Evolutionary conservation across 2,113 vertebrate species (phyloP).

Genomic region (Nycticorax nycticorax): DNA sequence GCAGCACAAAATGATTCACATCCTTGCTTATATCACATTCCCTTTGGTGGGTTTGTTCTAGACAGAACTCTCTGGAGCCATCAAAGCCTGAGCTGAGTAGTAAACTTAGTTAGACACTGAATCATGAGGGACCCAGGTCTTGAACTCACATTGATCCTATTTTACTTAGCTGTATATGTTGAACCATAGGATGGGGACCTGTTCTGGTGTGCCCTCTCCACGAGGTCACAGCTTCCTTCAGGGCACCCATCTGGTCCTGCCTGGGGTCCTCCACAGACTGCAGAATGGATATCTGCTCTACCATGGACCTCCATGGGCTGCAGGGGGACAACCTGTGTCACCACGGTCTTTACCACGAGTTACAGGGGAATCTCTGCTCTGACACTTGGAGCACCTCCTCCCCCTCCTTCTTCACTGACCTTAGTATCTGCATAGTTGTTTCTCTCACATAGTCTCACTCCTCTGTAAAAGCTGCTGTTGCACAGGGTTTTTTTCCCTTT

Average conservation of each 20-base stretch:
- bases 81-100: not conserved
- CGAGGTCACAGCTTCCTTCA: not conserved
- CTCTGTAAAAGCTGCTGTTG: not conserved
- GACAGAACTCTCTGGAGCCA: not conserved
- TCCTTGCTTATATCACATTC: not conserved
- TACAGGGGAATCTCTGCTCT: not conserved
- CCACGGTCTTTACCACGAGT: not conserved
- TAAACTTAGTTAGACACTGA: not conserved
- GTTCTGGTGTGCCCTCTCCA: not conserved
- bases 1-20: not conserved
- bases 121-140: not conserved
- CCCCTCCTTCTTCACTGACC: not conserved
- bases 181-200: not conserved
- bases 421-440: not conserved
- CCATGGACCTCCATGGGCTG: not conserved
- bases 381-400: not conserved
- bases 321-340: not conserved
- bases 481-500: not conserved
- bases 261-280: fast-evolving
- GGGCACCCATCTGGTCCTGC: fast-evolving
- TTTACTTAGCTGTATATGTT: not conserved
- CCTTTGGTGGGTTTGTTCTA: not conserved
- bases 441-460: not conserved
- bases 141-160: not conserved
- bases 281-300: not conserved